A percentile compares a stretch with the other conserved stretches of the same genome.
phyloP scores from a whole-genome alignment of 2,888 invertebrate genomes.

The Tinea pellionella region DNA sequence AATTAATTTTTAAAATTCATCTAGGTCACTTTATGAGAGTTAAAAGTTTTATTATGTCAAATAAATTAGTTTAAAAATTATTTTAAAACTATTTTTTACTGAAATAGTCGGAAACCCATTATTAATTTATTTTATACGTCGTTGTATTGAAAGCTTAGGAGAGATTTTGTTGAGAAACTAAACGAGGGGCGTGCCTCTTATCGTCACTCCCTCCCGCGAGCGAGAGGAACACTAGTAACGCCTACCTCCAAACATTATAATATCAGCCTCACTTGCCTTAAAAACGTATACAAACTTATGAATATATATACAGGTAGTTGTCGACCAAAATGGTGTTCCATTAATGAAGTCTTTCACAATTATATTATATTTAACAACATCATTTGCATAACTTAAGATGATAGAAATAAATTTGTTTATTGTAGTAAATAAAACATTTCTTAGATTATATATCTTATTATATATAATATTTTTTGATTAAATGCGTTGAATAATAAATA shows the following conservation, averaged over 20 bases:
- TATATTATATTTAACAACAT: slow-evolving; percentile 22
- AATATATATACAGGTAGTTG: slow-evolving; percentile 30
- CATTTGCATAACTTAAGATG: no score
- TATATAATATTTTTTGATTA: no score
- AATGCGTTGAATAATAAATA: no score
- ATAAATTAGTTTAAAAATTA: no score
- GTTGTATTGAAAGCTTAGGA: background rate
- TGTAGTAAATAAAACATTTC: no score
- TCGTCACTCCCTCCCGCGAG: slow-evolving; percentile 52
- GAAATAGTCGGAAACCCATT: background rate
- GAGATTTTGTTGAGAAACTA: background rate
- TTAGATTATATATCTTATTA: no score
- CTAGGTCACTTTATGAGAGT: no score
- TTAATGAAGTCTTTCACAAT: slow-evolving; percentile 66
- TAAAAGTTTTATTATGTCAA: no score
- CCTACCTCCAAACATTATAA: slow-evolving; percentile 37
- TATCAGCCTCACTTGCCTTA: slow-evolving; percentile 14
- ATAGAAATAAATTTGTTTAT: no score
- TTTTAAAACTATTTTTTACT: no score
- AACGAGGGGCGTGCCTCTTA: slow-evolving; percentile 39
- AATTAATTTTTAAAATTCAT: no score
- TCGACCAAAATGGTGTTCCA: slow-evolving; percentile 69
- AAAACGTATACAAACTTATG: slow-evolving; percentile 23
- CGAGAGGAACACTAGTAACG: slow-evolving; percentile 44
- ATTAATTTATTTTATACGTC: background rate